These are phyloP conservation scores for Lasioglossum oenotherae DNA, from an alignment of 2,888 invertebrate species.

Conservation along the genomic window DNA sequence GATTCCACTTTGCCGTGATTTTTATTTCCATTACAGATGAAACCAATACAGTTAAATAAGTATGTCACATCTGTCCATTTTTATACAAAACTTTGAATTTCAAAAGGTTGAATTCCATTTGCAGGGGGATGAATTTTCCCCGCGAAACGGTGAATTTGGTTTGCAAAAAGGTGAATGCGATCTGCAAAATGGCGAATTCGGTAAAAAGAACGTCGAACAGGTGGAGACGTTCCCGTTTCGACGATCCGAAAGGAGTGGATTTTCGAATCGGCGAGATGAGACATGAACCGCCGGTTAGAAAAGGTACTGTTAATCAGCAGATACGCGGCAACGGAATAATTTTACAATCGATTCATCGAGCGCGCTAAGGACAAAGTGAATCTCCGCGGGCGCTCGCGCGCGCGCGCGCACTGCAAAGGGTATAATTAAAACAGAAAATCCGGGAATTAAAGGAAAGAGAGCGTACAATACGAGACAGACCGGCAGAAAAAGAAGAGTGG, in stretches of 20 bases:
- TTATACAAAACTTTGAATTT: background rate
- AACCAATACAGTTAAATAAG: background rate
- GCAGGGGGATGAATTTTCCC: background rate
- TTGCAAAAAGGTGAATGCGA: background rate
- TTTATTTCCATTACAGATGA: background rate
- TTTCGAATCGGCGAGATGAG: background rate
- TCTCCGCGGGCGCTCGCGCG: background rate
- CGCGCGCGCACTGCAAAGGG: background rate
- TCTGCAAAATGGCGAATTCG: background rate
- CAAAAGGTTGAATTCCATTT: background rate
- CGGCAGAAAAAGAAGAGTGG: background rate
- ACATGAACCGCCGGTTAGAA: background rate
- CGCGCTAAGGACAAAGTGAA: conserved; percentile 18
- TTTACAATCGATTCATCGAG: conserved; percentile 34
- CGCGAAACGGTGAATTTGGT: too few species aligned
- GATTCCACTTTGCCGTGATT: background rate
- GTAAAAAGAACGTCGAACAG: background rate
- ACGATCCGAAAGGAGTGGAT: background rate
- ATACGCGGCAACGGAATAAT: conserved; percentile 10
- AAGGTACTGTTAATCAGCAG: background rate
- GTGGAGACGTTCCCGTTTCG: too few species aligned
- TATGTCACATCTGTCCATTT: background rate
- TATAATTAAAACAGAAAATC: conserved; percentile 48
- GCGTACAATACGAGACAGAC: background rate
- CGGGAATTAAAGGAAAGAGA: conserved; percentile 42